Evolutionary conservation across 2,113 vertebrate species (phyloP).

Genomic region (Serilophus lunatus): DNA sequence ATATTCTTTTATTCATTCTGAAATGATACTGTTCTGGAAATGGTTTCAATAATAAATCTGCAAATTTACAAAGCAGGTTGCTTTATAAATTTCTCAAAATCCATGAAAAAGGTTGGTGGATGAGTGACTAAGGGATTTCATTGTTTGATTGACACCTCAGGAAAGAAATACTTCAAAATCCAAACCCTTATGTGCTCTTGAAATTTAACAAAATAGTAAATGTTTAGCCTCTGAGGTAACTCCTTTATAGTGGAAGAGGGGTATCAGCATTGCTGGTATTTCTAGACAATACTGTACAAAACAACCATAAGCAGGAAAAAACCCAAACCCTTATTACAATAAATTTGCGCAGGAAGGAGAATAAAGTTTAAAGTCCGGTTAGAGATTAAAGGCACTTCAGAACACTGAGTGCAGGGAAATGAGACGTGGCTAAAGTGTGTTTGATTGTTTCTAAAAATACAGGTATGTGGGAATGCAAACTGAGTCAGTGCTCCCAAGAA

Average conservation of each 20-base stretch:
- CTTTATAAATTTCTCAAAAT: not conserved
- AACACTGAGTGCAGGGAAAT: not conserved
- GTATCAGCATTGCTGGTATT: not conserved
- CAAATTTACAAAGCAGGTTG: not conserved
- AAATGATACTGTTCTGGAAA: not conserved
- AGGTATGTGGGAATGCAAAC: not conserved
- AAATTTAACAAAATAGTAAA: not conserved
- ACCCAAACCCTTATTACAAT: not conserved
- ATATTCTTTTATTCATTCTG: not conserved
- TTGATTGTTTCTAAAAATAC: conserved; percentile 23
- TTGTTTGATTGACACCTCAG: not conserved
- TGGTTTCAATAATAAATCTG: not conserved
- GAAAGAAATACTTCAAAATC: not conserved
- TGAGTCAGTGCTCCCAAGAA: not conserved
- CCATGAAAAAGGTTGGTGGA: not conserved
- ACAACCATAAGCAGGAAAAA: not conserved
- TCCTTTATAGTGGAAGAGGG: not conserved
- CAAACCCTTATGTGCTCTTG: not conserved
- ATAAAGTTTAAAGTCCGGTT: not conserved
- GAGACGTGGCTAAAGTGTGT: not conserved
- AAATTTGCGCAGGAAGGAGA: not conserved
- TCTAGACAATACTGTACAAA: not conserved
- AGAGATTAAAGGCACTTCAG: not conserved
- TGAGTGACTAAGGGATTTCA: not conserved
- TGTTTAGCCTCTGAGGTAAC: not conserved